Conservation (phyloP, 1,140 invertebrate genomes). For the Drosophila busckii region DNA sequence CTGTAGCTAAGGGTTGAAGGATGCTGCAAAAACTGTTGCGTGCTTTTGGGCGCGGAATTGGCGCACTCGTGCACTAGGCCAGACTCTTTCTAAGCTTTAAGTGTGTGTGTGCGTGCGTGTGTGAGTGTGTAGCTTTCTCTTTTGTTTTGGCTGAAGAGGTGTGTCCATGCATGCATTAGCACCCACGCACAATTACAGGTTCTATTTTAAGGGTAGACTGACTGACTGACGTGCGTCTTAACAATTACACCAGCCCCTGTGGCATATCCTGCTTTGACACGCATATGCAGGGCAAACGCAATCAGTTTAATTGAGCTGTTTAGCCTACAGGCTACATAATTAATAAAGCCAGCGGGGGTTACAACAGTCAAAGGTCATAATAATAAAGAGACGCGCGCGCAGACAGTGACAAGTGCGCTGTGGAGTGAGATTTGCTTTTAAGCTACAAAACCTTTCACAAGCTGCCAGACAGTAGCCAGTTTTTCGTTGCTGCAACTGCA, state of each 20-base stretch:
- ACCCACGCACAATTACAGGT: conserved; percentile 15
- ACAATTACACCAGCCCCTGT: conserved; percentile 26
- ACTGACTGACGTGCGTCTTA: conserved; percentile 28
- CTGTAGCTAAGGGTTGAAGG: conserved; percentile 18
- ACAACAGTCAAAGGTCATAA: conserved; percentile 56
- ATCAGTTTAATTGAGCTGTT: conserved; percentile 73
- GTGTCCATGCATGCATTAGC: conserved; percentile 36
- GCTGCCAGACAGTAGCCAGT: conserved; percentile 12
- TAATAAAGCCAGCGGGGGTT: conserved; percentile 28
- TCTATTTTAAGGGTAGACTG: conserved; percentile 20
- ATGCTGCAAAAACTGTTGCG: conserved; percentile 72
- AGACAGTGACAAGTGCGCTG: conserved; percentile 23
- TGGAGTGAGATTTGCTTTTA: conserved; percentile 8
- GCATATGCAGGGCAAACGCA: conserved; percentile 35
- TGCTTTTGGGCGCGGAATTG: conserved; percentile 59
- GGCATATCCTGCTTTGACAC: conserved; percentile 45
- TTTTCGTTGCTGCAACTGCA: conserved; percentile 16
- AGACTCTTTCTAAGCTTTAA: conserved; percentile 5
- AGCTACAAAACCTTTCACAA: conserved; percentile 3
- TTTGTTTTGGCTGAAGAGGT: no score
- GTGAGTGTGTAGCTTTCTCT: conserved; percentile 9
- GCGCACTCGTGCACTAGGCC: conserved; percentile 63
- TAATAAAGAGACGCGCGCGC: conserved; percentile 60
- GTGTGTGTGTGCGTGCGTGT: not conserved
- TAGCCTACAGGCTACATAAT: conserved; percentile 69